Percentiles rank a stretch among this genome's conserved stretches.
phyloP scores from a whole-genome alignment of 2,797 vertebrate species.

The Hipposideros larvatus region DNA sequence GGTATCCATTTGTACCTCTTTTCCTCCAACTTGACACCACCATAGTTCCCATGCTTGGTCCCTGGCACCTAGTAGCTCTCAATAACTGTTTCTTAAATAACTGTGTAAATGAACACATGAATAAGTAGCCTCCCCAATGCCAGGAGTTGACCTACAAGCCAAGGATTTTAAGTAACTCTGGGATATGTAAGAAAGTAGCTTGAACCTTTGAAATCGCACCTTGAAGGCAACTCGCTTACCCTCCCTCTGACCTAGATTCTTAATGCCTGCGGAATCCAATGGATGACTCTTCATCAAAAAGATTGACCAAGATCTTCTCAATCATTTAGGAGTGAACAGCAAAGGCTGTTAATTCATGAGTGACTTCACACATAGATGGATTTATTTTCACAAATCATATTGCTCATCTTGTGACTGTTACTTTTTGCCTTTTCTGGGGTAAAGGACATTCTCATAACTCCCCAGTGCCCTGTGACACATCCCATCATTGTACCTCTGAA shows the following conservation, averaged over 20 bases:
- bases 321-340: conserved; percentile 75
- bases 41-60: not conserved
- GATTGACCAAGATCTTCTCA: not conserved
- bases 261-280: not conserved
- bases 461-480: too few relatives aligned
- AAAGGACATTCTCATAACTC: not conserved
- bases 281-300: not conserved
- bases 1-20: not conserved
- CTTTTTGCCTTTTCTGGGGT: not conserved
- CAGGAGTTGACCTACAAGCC: too few relatives aligned
- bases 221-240: not conserved
- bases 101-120: not conserved
- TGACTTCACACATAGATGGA: conserved; percentile 39
- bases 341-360: conserved; percentile 78
- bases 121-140: not conserved
- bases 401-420: not conserved
- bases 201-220: not conserved
- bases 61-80: not conserved
- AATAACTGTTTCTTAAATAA: not conserved
- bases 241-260: not conserved
- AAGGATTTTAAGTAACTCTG: conserved; percentile 5
- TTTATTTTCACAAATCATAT: not conserved
- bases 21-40: too few relatives aligned
- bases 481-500: not conserved
- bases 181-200: not conserved